Percentiles rank a stretch among this genome's conserved stretches.
Evolutionary conservation across 2,888 invertebrate genomes (phyloP).

Genomic region (Agriopis leucophaearia): DNA sequence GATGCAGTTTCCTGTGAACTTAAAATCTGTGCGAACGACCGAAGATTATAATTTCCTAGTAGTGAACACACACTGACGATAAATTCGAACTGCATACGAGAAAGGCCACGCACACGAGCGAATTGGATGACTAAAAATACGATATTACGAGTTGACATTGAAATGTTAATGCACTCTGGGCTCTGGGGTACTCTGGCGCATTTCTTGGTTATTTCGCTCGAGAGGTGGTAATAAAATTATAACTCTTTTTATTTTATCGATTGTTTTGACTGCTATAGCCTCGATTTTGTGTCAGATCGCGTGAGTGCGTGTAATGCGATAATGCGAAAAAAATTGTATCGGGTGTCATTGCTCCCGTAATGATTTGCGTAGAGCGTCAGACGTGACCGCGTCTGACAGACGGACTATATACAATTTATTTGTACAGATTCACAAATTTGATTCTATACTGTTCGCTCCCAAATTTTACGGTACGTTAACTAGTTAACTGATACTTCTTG

Average conservation of each 20-base stretch:
- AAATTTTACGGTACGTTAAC: slow-evolving; percentile 58
- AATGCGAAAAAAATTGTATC: slow-evolving; percentile 67
- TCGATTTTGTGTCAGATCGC: slow-evolving; percentile 63
- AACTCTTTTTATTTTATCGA: slow-evolving; percentile 71
- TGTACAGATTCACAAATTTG: slow-evolving; percentile 51
- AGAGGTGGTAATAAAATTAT: slow-evolving; percentile 60
- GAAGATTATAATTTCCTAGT: slow-evolving; percentile 74
- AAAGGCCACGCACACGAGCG: slow-evolving; percentile 75
- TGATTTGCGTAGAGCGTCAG: slow-evolving; percentile 58
- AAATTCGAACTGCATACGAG: slow-evolving; percentile 57
- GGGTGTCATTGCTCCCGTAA: slow-evolving; percentile 66
- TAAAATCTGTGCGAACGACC: slow-evolving; percentile 68
- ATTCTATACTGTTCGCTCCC: slow-evolving; percentile 56
- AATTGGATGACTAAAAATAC: slow-evolving; percentile 80
- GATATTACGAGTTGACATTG: slow-evolving; percentile 84
- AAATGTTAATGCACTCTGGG: slow-evolving; percentile 84
- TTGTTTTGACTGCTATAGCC: slow-evolving; percentile 74
- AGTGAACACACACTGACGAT: slow-evolving; percentile 55
- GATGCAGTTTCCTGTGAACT: slow-evolving; percentile 51
- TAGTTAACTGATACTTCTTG: slow-evolving; percentile 56
- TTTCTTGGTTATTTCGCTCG: slow-evolving; percentile 74
- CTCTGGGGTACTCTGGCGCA: slow-evolving; percentile 72
- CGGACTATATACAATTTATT: slow-evolving; percentile 44
- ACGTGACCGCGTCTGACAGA: slow-evolving; percentile 49
- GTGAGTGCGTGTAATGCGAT: slow-evolving; percentile 63